Conservation (phyloP, 2,888 invertebrate genomes). For the Argynnis bischoffii region DNA sequence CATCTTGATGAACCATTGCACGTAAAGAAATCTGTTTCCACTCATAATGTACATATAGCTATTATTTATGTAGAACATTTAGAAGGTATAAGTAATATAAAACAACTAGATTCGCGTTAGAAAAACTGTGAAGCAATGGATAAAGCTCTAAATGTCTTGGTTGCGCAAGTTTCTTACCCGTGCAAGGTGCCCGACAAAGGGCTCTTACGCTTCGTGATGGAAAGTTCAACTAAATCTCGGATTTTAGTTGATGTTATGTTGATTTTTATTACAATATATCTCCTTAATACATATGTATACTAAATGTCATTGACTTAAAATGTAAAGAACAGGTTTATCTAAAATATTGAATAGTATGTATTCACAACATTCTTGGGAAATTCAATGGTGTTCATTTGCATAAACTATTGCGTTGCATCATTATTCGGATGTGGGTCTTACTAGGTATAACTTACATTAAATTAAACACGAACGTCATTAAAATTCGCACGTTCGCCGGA, state of each 20-base stretch:
- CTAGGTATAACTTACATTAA: constrained; percentile 39
- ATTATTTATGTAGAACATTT: no score
- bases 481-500: constrained; percentile 40
- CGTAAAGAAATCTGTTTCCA: background rate
- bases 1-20: constrained; percentile 14
- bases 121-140: background rate
- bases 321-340: constrained; percentile 25
- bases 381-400: constrained; percentile 59
- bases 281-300: background rate
- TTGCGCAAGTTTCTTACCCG: background rate
- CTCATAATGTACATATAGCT: no score
- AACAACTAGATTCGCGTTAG: background rate
- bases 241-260: constrained; percentile 1
- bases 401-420: constrained; percentile 37
- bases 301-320: constrained; percentile 19
- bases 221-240: constrained; percentile 5
- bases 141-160: background rate
- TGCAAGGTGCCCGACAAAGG: background rate
- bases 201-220: background rate
- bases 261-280: background rate
- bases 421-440: constrained; percentile 25
- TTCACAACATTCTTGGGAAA: constrained; percentile 53
- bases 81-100: background rate
- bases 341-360: background rate
- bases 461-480: constrained; percentile 41